A percentile compares a stretch with the other conserved stretches of the same genome.
Conservation (phyloP, 2,888 invertebrate species). For the Brachypalpus laphriformis region DNA sequence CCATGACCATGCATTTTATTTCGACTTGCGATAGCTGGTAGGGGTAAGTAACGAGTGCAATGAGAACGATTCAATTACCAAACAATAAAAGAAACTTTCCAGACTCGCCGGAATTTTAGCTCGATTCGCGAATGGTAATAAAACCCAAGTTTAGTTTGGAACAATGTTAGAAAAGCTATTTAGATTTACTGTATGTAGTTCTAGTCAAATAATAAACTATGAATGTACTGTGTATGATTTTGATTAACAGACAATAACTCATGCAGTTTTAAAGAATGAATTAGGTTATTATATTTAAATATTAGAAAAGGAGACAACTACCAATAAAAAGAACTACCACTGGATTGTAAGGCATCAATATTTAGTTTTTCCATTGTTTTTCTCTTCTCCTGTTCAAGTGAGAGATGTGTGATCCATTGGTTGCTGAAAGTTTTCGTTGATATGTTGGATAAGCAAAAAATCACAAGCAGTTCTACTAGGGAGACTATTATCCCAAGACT, state of each 20-base stretch:
- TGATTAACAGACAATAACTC: background rate
- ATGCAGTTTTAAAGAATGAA: background rate
- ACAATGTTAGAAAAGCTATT: too few relatives aligned
- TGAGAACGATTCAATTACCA: too few relatives aligned
- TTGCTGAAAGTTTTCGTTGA: slow-evolving; percentile 18
- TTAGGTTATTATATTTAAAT: background rate
- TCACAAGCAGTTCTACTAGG: slow-evolving; percentile 3
- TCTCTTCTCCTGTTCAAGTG: background rate
- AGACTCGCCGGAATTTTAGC: too few relatives aligned
- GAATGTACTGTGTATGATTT: background rate
- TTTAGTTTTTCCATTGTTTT: background rate
- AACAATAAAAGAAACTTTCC: too few relatives aligned
- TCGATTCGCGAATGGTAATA: too few relatives aligned
- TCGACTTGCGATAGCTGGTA: too few relatives aligned
- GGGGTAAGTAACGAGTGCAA: too few relatives aligned
- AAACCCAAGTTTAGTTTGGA: too few relatives aligned
- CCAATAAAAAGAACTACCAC: slow-evolving; percentile 4
- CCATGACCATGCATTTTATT: too few relatives aligned
- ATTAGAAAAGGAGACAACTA: slow-evolving; percentile 8
- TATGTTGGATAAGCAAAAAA: slow-evolving; percentile 26
- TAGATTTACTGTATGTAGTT: too few relatives aligned
- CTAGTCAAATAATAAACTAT: too few relatives aligned
- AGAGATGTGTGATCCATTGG: background rate
- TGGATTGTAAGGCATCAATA: slow-evolving; percentile 41
- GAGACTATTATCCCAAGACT: background rate